These are phyloP conservation scores for Gnatocerus cornutus DNA, from an alignment of 2,888 invertebrate genomes.

Conservation along the genomic window DNA sequence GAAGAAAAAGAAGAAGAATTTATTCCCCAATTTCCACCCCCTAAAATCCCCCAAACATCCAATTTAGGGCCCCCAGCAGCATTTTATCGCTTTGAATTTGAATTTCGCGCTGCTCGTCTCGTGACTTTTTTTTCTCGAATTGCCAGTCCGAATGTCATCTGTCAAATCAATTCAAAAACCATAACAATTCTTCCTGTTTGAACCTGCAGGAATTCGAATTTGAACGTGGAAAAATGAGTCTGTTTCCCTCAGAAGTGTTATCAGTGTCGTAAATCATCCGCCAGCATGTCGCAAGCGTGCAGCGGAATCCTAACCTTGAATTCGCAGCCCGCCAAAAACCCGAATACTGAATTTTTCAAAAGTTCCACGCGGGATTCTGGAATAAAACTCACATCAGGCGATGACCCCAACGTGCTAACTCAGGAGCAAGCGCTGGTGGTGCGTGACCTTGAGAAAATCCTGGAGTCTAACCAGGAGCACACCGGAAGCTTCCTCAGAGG, in stretches of 20 bases:
- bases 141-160: neutral
- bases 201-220: too few relatives aligned
- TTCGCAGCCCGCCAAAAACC: constrained; percentile 37
- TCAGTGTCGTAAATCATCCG: neutral
- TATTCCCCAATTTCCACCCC: too few relatives aligned
- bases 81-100: too few relatives aligned
- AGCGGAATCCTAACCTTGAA: constrained; percentile 46
- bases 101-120: too few relatives aligned
- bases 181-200: neutral
- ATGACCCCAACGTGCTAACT: constrained; percentile 60
- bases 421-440: constrained; percentile 67
- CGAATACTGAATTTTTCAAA: constrained; percentile 50
- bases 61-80: too few relatives aligned
- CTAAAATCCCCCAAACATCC: neutral
- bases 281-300: constrained; percentile 3
- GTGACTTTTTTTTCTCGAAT: neutral
- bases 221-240: too few relatives aligned
- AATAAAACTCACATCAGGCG: constrained; percentile 58
- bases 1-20: too few relatives aligned
- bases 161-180: constrained; percentile 1
- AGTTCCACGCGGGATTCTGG: constrained; percentile 58
- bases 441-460: constrained; percentile 63
- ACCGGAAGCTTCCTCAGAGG: constrained; percentile 74
- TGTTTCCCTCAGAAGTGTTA: too few relatives aligned
- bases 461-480: constrained; percentile 64